Evolutionary conservation across 2,797 vertebrate species (phyloP).

Genomic region (Sarcoramphus papa): DNA sequence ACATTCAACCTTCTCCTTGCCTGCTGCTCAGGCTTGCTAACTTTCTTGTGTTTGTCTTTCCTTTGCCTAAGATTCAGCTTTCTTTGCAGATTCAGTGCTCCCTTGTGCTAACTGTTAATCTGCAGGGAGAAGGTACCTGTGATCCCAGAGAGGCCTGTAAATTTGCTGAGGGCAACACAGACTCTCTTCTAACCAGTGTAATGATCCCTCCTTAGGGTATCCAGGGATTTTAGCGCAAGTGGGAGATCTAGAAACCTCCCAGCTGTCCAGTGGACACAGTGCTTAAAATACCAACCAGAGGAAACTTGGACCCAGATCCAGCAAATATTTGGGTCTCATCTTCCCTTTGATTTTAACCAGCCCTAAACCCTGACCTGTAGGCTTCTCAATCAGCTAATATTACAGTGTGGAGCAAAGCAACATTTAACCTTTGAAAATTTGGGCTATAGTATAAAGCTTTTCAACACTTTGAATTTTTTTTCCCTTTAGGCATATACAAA

Average conservation of each 20-base stretch:
- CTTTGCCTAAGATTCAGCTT: background rate
- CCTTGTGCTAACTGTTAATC: background rate
- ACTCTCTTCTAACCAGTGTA: background rate
- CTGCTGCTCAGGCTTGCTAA: background rate
- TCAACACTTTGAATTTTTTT: slow-evolving; percentile 45
- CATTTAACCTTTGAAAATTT: slow-evolving; percentile 55
- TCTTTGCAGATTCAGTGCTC: background rate
- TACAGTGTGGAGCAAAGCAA: slow-evolving; percentile 9
- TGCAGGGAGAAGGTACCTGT: background rate
- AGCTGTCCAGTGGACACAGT: background rate
- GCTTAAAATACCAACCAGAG: background rate
- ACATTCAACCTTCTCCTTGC: background rate
- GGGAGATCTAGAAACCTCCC: background rate
- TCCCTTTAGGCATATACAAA: slow-evolving; percentile 73
- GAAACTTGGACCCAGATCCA: slow-evolving; percentile 7
- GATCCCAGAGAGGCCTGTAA: background rate
- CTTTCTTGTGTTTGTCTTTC: background rate
- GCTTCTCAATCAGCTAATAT: slow-evolving; percentile 38
- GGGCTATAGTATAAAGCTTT: slow-evolving; percentile 49
- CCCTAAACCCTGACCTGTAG: slow-evolving; percentile 37
- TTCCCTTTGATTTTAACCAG: slow-evolving; percentile 23
- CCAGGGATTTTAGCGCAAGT: background rate
- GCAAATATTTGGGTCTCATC: background rate
- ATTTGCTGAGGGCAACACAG: background rate
- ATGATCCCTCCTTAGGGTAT: background rate